Base-by-base conservation (phyloP, 2,797 vertebrate species). In the Melanotaenia maccullochi region DNA sequence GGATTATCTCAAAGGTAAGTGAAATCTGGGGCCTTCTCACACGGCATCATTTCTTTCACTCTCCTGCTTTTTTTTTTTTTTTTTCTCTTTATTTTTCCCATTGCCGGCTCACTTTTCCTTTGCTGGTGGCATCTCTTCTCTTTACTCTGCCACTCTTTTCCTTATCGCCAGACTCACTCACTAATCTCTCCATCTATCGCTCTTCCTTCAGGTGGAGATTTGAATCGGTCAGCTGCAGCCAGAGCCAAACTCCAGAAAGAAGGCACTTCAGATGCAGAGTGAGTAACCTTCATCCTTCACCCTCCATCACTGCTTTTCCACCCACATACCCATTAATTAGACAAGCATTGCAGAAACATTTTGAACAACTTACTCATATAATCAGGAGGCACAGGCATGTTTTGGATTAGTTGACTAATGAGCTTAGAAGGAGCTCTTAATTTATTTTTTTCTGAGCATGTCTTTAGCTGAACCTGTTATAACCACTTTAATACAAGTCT, bases 201-300 rank as follows among this genome's bases (percentile, higher is more conserved):
- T 70, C 47, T 71, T 62, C 14, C 60, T 73, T 13, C 73, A 99
- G 98, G 95, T 86, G 97, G 97, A 61, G 96, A 94, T 20, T 93
- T 99, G 83, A 99, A 99, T 93, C 93, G 88, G 86, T 96, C 97
- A 20, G 94, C 96, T 0, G 88, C 85, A 81, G 93, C 91, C 78
- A 96, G 97, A 90, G 93, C 93, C 80, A 96, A 90, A 87, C 83
- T 94, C 30, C 90, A 90, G 6, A 96, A 96, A 85, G 85, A 86
- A 65, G 60, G 47, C 35, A 73, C 93, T 83, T 84, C 93, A 56
- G 92, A 94, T 2, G 77, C 95, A 35, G 96, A 97, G 97, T 99
- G 80, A 98, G 98, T 93, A 81, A 28, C 40, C 28, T 76, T 70
- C 25, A 78, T 82, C 71, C 54, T 60, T 73, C 55, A 63, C 55